Percentiles rank a stretch among this genome's conserved stretches.
These are phyloP conservation scores for Indri indri DNA, from an alignment of 2,113 vertebrate genomes.

Conservation along the genomic window DNA sequence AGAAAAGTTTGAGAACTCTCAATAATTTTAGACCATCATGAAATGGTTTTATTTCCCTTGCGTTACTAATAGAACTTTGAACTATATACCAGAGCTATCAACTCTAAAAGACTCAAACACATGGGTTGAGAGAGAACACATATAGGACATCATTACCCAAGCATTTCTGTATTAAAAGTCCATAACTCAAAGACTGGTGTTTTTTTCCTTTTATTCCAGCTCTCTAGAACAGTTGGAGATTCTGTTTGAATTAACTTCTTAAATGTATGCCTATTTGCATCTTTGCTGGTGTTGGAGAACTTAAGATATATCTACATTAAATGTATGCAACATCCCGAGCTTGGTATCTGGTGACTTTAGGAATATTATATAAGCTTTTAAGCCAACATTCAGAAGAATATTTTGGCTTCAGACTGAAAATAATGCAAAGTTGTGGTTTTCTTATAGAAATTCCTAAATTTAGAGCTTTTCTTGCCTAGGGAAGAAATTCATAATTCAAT, in stretches of 20 bases:
- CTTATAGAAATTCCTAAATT: slow-evolving; percentile 38
- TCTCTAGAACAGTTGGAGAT: not conserved
- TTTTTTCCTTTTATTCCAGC: no score
- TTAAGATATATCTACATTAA: not conserved
- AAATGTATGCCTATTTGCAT: not conserved
- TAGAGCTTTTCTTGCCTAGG: slow-evolving; percentile 5
- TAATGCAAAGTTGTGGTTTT: slow-evolving; percentile 18
- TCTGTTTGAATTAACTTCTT: not conserved
- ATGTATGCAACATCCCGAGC: not conserved
- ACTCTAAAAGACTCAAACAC: not conserved
- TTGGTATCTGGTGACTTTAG: not conserved
- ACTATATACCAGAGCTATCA: not conserved
- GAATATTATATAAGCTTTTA: not conserved
- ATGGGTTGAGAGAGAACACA: not conserved
- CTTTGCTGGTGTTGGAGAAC: not conserved
- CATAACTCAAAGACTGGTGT: not conserved
- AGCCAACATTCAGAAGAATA: slow-evolving; percentile 26
- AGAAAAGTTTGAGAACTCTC: not conserved
- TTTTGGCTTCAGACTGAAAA: slow-evolving; percentile 38
- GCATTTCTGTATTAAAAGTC: not conserved
- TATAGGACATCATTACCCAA: not conserved
- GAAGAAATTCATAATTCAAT: slow-evolving; percentile 59
- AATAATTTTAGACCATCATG: not conserved
- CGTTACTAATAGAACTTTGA: not conserved
- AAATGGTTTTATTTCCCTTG: not conserved